Evolutionary conservation across 2,113 vertebrate species (phyloP), one percentile per base, ranked within the genome.

Genomic region (Raja brachyura): DNA sequence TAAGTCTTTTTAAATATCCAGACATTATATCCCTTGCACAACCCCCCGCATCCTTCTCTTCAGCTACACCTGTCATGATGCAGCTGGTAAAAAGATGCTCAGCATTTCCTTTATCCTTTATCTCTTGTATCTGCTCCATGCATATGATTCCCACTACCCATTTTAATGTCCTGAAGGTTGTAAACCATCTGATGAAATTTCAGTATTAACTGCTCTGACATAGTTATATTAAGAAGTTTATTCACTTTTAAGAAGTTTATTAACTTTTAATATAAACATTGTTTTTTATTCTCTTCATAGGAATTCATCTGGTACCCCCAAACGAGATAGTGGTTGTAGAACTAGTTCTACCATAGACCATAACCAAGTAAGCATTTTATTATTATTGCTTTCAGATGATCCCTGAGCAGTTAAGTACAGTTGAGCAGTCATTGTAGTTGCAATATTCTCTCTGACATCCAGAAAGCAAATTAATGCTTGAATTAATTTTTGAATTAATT

Each of bases 291-390:
- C 33, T 48, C 25, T 25, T 92, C 4, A 28, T 73, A 73, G 66
- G 33, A 97, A 96, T 93, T 94, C 94, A 79, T 76, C 95, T 61
- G 95, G 95, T 68, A 93, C 94, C 75, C 95, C 95, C 16, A 66
- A 94, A 93, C 97, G 94, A 99, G 98, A 95, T 93, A 97, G 97
- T 93, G 98, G 98, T 94, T 99, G 98, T 94, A 97, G 96, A 94
- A 96, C 96, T 94, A 97, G 96, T 93, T 96, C 97, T 93, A 98
- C 96, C 94, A 96, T 97, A 95, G 98, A 99, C 95, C 99, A 98
- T 96, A 99, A 96, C 95, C 97, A 98, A 94, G 99, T 99, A 96
- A 95, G 98, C 96, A 81, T 95, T 93, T 93, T 94, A 10, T 92
- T 92, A 25, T 92, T 73, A 25, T 92, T 73, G 33, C 7, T 48